Percentiles rank a stretch among this genome's conserved stretches.
phyloP scores from a whole-genome alignment of 2,888 invertebrate genomes.

The Thalpophila matura region DNA sequence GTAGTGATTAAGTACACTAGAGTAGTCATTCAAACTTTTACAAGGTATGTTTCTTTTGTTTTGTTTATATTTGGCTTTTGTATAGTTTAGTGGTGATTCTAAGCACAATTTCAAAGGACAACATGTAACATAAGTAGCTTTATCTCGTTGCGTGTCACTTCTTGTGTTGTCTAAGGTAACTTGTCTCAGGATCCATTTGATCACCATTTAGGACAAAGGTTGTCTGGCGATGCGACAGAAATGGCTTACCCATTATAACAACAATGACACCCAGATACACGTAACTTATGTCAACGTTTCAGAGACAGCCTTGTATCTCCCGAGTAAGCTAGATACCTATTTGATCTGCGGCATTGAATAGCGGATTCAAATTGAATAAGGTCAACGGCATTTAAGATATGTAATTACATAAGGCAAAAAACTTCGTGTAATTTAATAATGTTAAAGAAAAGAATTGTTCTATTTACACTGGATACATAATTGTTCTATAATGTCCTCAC shows the following conservation, averaged over 20 bases:
- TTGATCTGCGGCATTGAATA: background rate
- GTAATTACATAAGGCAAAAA: background rate
- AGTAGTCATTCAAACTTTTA: too few relatives aligned
- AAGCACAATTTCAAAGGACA: too few relatives aligned
- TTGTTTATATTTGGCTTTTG: too few relatives aligned
- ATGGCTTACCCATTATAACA: constrained; percentile 4
- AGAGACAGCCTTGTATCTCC: background rate
- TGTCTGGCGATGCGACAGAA: background rate
- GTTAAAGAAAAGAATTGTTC: too few relatives aligned
- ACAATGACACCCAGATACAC: background rate
- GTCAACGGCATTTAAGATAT: too few relatives aligned
- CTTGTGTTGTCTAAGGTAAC: background rate
- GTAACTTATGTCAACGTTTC: constrained; percentile 13
- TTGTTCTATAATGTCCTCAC: too few relatives aligned
- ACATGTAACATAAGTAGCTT: background rate
- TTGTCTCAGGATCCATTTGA: background rate
- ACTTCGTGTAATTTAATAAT: too few relatives aligned
- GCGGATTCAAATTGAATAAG: background rate
- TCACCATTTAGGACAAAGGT: background rate
- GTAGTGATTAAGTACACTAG: too few relatives aligned
- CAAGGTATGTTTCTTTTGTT: too few relatives aligned
- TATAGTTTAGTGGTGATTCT: too few relatives aligned
- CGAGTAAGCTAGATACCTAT: background rate
- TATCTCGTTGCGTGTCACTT: background rate
- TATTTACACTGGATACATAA: too few relatives aligned